A percentile compares a stretch with the other conserved stretches of the same genome.
These are phyloP conservation scores for Creontiades dilutus DNA, from an alignment of 2,888 invertebrate species.

Conservation along the genomic window DNA sequence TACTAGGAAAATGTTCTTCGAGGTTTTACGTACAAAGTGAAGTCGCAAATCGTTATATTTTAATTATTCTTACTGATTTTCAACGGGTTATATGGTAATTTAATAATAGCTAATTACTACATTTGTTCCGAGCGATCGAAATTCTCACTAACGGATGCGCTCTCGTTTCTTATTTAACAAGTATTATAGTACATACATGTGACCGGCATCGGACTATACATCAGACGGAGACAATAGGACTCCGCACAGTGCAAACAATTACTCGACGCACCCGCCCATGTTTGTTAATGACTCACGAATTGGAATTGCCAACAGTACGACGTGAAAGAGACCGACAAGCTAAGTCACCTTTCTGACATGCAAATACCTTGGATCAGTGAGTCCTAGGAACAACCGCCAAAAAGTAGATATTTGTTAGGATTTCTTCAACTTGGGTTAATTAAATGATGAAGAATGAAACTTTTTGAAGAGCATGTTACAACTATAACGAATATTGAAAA, in stretches of 20 bases:
- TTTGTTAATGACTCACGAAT: constrained; percentile 65
- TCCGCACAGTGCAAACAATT: constrained; percentile 63
- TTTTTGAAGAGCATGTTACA: too few relatives aligned
- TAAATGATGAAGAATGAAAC: too few relatives aligned
- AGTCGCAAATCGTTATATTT: too few relatives aligned
- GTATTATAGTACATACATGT: not conserved
- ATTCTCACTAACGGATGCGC: not conserved
- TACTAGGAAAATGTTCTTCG: too few relatives aligned
- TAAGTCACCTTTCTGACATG: not conserved
- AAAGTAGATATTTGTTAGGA: not conserved
- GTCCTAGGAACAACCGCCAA: not conserved
- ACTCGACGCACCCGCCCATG: constrained; percentile 55
- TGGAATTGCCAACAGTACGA: constrained; percentile 49
- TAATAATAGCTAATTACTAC: not conserved
- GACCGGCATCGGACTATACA: not conserved
- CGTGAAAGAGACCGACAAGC: not conserved
- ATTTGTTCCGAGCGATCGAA: not conserved
- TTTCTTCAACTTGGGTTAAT: too few relatives aligned
- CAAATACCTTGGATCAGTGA: not conserved
- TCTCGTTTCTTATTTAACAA: not conserved
- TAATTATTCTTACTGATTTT: too few relatives aligned
- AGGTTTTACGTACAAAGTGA: too few relatives aligned
- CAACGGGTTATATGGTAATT: too few relatives aligned
- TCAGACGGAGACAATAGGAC: constrained; percentile 49
- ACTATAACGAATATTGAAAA: too few relatives aligned